A percentile compares a stretch with the other conserved stretches of the same genome.
phyloP scores from a whole-genome alignment of 2,888 invertebrate species.

The Sinelater perroti region DNA sequence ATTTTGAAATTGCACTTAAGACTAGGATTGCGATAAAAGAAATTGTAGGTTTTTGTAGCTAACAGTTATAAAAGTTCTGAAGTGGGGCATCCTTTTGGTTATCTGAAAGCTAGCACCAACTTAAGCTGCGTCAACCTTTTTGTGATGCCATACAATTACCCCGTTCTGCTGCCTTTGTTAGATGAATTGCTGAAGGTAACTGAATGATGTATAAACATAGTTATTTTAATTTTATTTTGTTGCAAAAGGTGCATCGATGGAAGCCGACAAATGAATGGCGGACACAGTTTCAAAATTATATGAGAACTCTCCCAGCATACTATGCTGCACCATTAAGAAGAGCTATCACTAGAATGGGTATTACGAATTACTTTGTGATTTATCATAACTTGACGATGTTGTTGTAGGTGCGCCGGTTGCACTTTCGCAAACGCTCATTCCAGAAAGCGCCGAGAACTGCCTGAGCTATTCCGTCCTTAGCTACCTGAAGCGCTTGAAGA shows the following conservation, averaged over 20 bases:
- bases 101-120: constrained; percentile 94
- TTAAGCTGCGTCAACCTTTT: constrained; percentile 94
- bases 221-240: too few species aligned
- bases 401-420: constrained; percentile 73
- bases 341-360: constrained; percentile 89
- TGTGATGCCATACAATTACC: constrained; percentile 99
- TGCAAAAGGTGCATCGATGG: constrained; percentile 86
- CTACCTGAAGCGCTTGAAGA: constrained; percentile 94
- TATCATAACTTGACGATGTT: too few species aligned
- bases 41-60: constrained; percentile 76
- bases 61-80: constrained; percentile 91
- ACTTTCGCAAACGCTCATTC: constrained; percentile 83
- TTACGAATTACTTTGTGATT: constrained; percentile 5
- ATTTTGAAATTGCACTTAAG: constrained; percentile 51
- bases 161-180: constrained; percentile 87
- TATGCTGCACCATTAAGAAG: constrained; percentile 89
- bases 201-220: constrained; percentile 2
- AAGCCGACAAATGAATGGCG: constrained; percentile 95
- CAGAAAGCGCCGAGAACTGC: constrained; percentile 92
- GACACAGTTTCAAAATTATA: constrained; percentile 90
- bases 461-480: constrained; percentile 92
- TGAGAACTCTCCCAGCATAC: constrained; percentile 96
- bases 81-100: constrained; percentile 95
- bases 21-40: constrained; percentile 58
- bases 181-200: constrained; percentile 90